phyloP scores from a whole-genome alignment of 2,113 vertebrate genomes.

The Cochlearius cochlearius region DNA sequence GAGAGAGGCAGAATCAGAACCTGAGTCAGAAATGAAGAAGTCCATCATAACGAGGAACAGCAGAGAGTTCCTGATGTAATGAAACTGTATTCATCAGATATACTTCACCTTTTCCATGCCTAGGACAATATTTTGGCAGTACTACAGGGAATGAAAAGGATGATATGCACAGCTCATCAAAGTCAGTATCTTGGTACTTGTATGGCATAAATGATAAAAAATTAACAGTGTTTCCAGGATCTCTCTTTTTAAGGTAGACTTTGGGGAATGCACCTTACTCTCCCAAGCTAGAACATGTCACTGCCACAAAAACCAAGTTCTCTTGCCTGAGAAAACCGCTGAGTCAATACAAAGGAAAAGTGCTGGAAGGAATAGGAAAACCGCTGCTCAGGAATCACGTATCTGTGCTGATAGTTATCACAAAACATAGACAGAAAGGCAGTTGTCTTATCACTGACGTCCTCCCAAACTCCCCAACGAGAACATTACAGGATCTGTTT shows the following conservation, averaged over 20 bases:
- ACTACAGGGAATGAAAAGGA: background rate
- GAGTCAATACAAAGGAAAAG: background rate
- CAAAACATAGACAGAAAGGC: background rate
- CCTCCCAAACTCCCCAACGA: background rate
- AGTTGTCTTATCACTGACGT: background rate
- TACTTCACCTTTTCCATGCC: background rate
- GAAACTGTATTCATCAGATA: background rate
- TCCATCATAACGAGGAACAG: background rate
- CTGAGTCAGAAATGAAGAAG: background rate
- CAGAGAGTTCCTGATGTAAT: background rate
- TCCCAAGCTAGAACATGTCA: background rate
- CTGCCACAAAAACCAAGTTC: conserved; percentile 14
- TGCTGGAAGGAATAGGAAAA: background rate
- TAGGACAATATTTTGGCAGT: background rate
- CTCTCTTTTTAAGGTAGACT: background rate
- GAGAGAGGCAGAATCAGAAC: background rate
- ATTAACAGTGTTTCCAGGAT: background rate
- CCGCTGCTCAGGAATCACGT: rapidly evolving
- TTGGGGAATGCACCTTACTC: conserved; percentile 19
- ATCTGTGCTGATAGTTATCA: background rate
- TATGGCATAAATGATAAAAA: background rate
- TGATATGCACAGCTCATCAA: background rate
- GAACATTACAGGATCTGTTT: background rate
- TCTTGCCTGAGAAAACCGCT: background rate
- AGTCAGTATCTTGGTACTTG: background rate